These are phyloP conservation scores for Aptenodytes forsteri DNA, from an alignment of 2,113 vertebrate species.

Conservation along the genomic window DNA sequence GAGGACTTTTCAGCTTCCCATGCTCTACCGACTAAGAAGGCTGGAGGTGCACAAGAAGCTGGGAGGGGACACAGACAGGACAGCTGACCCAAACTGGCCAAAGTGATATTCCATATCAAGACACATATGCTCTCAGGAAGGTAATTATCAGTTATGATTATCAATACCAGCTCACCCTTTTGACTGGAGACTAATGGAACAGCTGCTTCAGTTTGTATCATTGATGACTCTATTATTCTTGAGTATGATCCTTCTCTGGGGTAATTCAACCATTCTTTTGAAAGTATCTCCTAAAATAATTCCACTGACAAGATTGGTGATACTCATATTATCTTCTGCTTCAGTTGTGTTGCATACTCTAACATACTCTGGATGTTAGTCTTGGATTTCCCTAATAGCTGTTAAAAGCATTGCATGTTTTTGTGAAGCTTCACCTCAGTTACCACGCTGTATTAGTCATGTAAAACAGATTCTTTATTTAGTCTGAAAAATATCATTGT, in stretches of 20 bases:
- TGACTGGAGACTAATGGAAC: not conserved
- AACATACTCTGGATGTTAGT: not conserved
- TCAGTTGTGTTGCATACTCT: not conserved
- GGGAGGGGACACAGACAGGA: not conserved
- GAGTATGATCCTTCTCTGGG: not conserved
- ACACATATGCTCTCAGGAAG: not conserved
- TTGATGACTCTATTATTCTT: not conserved
- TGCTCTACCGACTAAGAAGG: not conserved
- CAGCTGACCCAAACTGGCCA: not conserved
- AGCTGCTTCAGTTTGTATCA: not conserved
- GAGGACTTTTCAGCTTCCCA: not conserved
- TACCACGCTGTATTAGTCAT: not conserved
- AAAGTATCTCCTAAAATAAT: conserved; percentile 18
- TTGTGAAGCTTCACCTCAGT: not conserved
- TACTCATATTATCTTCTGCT: not conserved
- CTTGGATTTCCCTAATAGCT: not conserved
- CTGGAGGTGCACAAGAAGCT: not conserved
- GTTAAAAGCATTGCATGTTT: not conserved
- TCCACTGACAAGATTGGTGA: not conserved
- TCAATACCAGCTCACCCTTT: not conserved
- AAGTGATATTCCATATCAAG: not conserved
- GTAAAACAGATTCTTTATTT: not conserved
- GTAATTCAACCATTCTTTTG: conserved; percentile 10
- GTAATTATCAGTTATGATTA: not conserved
- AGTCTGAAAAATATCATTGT: not conserved